Percentiles rank a stretch among this genome's conserved stretches.
Evolutionary conservation across 2,113 vertebrate genomes (phyloP).

Genomic region (Addax nasomaculatus): DNA sequence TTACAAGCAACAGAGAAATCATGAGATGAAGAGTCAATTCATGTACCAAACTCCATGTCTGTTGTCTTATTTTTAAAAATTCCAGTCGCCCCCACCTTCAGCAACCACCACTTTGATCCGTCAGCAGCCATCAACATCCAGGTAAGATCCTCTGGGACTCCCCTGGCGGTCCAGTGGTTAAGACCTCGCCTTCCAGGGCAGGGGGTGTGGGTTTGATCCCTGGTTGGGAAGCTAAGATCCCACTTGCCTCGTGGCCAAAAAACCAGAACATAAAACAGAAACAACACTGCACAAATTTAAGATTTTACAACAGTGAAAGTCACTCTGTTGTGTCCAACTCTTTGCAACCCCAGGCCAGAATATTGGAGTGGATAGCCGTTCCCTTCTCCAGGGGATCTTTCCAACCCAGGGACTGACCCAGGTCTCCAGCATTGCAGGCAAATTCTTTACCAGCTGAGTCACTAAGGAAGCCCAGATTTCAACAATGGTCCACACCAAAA

Average conservation of each 20-base stretch:
- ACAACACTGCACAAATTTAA: background rate
- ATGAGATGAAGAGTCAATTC: background rate
- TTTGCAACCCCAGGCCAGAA: background rate
- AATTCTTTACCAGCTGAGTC: background rate
- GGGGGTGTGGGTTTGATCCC: background rate
- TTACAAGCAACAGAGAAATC: background rate
- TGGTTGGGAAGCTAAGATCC: background rate
- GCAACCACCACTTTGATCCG: background rate
- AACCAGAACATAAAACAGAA: background rate
- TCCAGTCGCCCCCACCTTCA: background rate
- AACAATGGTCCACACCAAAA: background rate
- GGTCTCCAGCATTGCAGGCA: accelerated
- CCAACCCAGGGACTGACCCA: background rate
- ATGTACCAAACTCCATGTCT: background rate
- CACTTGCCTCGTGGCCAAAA: background rate
- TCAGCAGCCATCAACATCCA: background rate
- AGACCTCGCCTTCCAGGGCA: background rate
- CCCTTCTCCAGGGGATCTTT: background rate
- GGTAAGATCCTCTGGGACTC: background rate
- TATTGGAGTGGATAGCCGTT: background rate
- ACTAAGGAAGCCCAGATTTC: background rate
- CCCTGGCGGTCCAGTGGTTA: background rate
- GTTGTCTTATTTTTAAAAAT: background rate
- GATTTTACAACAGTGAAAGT: background rate
- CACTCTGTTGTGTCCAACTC: background rate